Conservation (phyloP, 1,140 invertebrate species). For the Penaeus vannamei region DNA sequence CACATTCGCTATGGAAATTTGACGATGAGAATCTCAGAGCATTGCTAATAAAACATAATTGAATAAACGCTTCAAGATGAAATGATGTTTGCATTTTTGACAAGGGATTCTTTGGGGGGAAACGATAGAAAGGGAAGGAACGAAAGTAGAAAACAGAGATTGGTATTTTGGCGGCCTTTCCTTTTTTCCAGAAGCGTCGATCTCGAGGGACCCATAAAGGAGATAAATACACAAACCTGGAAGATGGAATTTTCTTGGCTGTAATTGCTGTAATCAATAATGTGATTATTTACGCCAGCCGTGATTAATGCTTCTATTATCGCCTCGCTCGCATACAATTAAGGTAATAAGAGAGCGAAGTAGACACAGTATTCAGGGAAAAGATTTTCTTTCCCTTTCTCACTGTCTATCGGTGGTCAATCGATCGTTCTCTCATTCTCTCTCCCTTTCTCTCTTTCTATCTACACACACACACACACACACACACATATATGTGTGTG, state of each 20-base stretch:
- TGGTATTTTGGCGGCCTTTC: background rate
- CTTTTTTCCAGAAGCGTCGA: background rate
- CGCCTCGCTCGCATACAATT: background rate
- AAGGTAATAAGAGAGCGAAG: background rate
- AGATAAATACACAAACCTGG: no score
- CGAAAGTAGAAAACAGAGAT: background rate
- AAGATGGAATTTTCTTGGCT: no score
- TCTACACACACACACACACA: background rate
- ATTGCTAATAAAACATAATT: constrained; percentile 67
- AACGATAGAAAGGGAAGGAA: background rate
- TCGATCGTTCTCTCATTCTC: no score
- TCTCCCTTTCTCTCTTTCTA: no score
- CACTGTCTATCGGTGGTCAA: background rate
- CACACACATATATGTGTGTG: background rate
- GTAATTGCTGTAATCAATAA: no score
- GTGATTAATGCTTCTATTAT: no score
- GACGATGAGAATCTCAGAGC: constrained; percentile 39
- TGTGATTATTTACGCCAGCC: no score
- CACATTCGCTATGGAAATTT: constrained; percentile 61
- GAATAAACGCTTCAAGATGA: constrained; percentile 58
- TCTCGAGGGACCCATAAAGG: constrained; percentile 8
- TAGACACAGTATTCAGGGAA: background rate
- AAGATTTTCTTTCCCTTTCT: background rate
- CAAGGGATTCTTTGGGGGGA: background rate
- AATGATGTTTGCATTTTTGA: constrained; percentile 4